Evolutionary conservation across 2,797 vertebrate species (phyloP).

Genomic region (Streptopelia turtur): DNA sequence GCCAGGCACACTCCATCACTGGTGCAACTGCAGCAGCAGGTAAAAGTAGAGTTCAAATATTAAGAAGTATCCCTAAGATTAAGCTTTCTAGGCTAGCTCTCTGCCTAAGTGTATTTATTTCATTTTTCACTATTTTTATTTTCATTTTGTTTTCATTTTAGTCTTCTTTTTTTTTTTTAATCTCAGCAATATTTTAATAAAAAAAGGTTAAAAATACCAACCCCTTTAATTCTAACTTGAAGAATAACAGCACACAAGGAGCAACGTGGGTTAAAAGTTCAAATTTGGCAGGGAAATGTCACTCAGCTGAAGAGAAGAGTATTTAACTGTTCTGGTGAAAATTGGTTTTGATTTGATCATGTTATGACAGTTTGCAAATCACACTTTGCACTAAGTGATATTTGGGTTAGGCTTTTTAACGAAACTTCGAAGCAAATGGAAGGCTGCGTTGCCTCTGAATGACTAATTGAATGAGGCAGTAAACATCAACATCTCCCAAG

Average conservation of each 20-base stretch:
- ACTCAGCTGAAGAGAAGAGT: constrained; percentile 42
- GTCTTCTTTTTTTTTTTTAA: neutral
- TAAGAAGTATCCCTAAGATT: neutral
- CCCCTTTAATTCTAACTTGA: constrained; percentile 4
- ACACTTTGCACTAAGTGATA: constrained; percentile 57
- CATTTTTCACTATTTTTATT: neutral
- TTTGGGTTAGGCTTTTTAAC: constrained; percentile 62
- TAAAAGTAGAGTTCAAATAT: neutral
- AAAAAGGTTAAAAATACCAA: neutral
- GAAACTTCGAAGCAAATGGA: constrained; percentile 33
- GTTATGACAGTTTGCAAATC: constrained; percentile 71
- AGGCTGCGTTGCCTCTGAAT: constrained; percentile 10
- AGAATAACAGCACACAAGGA: neutral
- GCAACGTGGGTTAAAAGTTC: constrained; percentile 57
- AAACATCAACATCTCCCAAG: constrained; percentile 56
- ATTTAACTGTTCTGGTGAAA: constrained; percentile 70
- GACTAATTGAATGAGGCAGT: neutral
- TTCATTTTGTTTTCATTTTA: neutral
- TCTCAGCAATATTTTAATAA: neutral
- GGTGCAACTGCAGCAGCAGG: constrained; percentile 13
- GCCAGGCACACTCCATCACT: constrained; percentile 37
- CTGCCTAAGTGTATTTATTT: neutral
- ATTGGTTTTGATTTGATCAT: constrained; percentile 68
- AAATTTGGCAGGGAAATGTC: constrained; percentile 62
- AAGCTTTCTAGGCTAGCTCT: neutral